Evolutionary conservation across 2,888 invertebrate species (phyloP).

Genomic region (Drosophila putrida): DNA sequence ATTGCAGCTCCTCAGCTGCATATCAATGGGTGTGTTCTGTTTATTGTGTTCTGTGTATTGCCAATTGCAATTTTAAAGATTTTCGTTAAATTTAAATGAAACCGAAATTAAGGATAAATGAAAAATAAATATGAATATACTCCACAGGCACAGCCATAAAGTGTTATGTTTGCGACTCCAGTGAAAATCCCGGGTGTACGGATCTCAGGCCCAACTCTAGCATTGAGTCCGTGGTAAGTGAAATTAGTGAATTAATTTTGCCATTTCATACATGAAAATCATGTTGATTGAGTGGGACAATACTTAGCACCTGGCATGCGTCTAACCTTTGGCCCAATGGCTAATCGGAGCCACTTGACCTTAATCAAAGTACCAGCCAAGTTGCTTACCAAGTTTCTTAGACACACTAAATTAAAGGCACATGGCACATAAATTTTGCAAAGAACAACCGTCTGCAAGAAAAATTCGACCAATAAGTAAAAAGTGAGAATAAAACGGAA

Average conservation of each 20-base stretch:
- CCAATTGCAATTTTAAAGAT: not conserved
- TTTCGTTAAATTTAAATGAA: not conserved
- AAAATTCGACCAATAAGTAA: not conserved
- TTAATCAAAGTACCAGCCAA: constrained; percentile 52
- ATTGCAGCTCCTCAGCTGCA: constrained; percentile 55
- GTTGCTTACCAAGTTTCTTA: constrained; percentile 14
- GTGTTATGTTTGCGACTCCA: constrained; percentile 87
- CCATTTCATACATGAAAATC: constrained; percentile 1
- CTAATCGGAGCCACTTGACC: constrained; percentile 55
- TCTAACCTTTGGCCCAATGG: constrained; percentile 37
- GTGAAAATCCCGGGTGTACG: constrained; percentile 86
- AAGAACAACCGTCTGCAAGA: not conserved
- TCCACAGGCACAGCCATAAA: constrained; percentile 85
- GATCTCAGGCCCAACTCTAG: constrained; percentile 83
- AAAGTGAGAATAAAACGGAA: constrained; percentile 32
- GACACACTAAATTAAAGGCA: constrained; percentile 43
- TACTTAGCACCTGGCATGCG: not conserved
- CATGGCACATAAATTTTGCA: constrained; percentile 55
- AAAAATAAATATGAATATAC: constrained; percentile 25
- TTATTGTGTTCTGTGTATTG: constrained; percentile 26
- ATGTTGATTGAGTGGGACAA: not conserved
- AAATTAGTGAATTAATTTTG: not conserved
- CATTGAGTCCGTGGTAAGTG: constrained; percentile 83
- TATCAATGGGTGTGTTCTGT: constrained; percentile 72
- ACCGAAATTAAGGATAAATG: not conserved